phyloP scores from a whole-genome alignment of 2,113 vertebrate species.

The Rhinoptilus africanus region DNA sequence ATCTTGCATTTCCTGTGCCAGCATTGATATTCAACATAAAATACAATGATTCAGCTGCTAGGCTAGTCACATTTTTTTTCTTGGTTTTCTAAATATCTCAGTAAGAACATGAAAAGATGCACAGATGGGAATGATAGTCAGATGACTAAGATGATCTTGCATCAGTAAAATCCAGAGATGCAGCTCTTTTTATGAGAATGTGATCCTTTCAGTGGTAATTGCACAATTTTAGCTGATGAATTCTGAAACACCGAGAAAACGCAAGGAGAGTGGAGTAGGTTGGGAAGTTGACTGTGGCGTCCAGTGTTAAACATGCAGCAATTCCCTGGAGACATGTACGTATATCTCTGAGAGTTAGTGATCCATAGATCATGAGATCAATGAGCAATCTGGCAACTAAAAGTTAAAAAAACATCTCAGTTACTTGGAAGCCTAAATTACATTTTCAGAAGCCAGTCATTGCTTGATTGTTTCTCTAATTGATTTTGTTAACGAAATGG shows the following conservation, averaged over 20 bases:
- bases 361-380: neutral
- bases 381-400: neutral
- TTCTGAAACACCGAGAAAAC: neutral
- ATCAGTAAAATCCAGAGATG: conserved; percentile 30
- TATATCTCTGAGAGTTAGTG: neutral
- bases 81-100: conserved; percentile 51
- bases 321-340: neutral
- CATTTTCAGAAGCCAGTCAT: neutral
- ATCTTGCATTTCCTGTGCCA: conserved; percentile 38
- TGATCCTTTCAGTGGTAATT: neutral
- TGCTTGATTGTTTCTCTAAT: neutral
- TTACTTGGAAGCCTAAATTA: neutral
- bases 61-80: conserved; percentile 43
- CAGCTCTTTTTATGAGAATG: conserved; percentile 4
- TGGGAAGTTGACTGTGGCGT: neutral
- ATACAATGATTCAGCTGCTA: conserved; percentile 54
- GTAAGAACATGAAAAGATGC: conserved; percentile 55
- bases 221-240: neutral
- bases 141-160: conserved; percentile 48
- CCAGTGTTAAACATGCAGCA: neutral
- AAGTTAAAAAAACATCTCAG: neutral
- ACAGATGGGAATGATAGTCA: conserved; percentile 53
- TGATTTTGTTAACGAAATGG: neutral
- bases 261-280: neutral
- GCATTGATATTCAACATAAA: conserved; percentile 31